Evolutionary conservation across 1,140 invertebrate genomes (phyloP).

Genomic region (Lutraria rhynchaena): DNA sequence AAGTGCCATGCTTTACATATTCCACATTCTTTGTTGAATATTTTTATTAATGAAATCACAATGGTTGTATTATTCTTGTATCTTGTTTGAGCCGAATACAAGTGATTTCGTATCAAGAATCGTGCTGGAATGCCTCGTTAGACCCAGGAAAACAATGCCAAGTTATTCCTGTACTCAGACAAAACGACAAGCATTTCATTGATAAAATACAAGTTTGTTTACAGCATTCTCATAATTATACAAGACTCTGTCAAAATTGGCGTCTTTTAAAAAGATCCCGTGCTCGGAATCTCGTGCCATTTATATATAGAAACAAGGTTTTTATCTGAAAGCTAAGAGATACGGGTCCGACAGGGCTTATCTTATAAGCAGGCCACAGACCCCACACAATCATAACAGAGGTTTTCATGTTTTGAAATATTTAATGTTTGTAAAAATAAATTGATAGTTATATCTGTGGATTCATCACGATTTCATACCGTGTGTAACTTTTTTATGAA

Average conservation of each 20-base stretch:
- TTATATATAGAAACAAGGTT: slow-evolving; percentile 45
- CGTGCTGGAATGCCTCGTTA: slow-evolving; percentile 35
- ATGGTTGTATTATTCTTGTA: too few relatives aligned
- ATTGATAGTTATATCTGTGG: slow-evolving; percentile 4
- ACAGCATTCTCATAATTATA: slow-evolving; percentile 41
- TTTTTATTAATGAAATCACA: too few relatives aligned
- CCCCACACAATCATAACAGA: slow-evolving; percentile 28
- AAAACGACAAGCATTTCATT: slow-evolving; percentile 39
- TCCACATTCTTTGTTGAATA: too few relatives aligned
- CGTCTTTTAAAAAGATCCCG: slow-evolving; percentile 36
- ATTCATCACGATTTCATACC: background rate
- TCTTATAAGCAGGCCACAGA: slow-evolving; percentile 26
- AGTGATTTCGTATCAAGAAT: slow-evolving; percentile 38
- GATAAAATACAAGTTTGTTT: slow-evolving; percentile 51
- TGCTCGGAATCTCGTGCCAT: background rate
- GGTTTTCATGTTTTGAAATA: slow-evolving; percentile 48
- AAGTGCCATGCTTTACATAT: too few relatives aligned
- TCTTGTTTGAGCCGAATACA: too few relatives aligned
- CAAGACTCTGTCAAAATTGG: slow-evolving; percentile 49
- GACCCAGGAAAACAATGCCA: slow-evolving; percentile 17
- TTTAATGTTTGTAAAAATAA: slow-evolving; percentile 29
- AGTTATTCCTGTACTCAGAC: slow-evolving; percentile 26
- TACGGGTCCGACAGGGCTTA: slow-evolving; percentile 26
- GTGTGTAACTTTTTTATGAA: too few relatives aligned
- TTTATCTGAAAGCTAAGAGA: slow-evolving; percentile 23